These are phyloP conservation scores for Microtus obscurus DNA, from an alignment of 2,797 vertebrate species.

Conservation along the genomic window DNA sequence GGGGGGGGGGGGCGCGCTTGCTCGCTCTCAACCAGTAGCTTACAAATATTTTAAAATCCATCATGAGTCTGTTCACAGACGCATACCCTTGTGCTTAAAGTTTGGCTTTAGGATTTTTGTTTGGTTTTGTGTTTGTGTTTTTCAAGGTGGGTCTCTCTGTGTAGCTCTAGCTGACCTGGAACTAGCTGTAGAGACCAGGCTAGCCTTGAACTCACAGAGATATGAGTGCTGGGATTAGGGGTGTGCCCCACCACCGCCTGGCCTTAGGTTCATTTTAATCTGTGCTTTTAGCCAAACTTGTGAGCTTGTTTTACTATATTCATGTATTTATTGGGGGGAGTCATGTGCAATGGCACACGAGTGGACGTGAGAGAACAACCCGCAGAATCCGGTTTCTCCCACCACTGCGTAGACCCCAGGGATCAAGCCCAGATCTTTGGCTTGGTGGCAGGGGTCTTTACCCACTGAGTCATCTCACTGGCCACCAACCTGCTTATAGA, in stretches of 20 bases:
- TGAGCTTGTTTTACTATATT: background rate
- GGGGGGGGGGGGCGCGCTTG: background rate
- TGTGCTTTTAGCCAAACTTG: slow-evolving; percentile 8
- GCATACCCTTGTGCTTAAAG: fast-evolving
- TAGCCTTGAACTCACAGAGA: background rate
- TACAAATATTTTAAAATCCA: background rate
- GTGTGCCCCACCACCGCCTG: background rate
- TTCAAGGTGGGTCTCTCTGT: background rate
- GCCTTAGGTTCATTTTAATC: background rate
- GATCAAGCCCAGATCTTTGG: background rate
- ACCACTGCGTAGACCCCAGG: background rate
- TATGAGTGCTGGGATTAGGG: background rate
- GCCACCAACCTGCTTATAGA: background rate
- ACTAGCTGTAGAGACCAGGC: background rate
- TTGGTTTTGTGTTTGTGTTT: background rate
- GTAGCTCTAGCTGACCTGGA: background rate
- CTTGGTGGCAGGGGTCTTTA: background rate
- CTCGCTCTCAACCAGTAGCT: background rate
- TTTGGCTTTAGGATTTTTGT: background rate
- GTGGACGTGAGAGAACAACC: too few species aligned
- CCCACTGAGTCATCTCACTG: background rate
- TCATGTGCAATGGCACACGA: fast-evolving
- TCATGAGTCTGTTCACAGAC: background rate
- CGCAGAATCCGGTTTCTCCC: background rate
- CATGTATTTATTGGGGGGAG: background rate